Evolutionary conservation across 2,888 invertebrate genomes (phyloP), one percentile per base, ranked within the genome.

Genomic region (Lasioglossum zephyrum): DNA sequence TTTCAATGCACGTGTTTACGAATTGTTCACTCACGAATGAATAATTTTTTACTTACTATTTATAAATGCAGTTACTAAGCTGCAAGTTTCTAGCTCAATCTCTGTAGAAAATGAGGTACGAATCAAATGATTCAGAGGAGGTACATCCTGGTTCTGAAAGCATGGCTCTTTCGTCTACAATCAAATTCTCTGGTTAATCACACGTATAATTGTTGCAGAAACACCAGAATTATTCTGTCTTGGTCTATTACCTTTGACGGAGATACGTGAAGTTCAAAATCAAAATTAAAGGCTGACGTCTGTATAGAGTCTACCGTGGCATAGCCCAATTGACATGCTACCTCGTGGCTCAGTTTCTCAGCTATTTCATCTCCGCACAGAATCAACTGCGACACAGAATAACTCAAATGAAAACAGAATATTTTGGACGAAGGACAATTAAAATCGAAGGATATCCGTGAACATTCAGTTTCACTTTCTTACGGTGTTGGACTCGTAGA

Each of bases 81-180:
- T 97, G 1, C 97, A 96, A 69, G 97, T 95, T 6, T 97, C 97
- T 0, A 97, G 94, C 11, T 96, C 96, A 4, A 97, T 96, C 57
- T 97, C 97, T 84, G 97, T 96, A 53, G 96, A 96, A 92, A 97
- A 96, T 2, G 96, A 96, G 90, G 96, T 96, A 88, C 96, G 96
- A 0, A 96, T 96, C 41, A 95, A 94, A 26, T 96, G 88, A 76
- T 96, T 95, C 0, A 95, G 94, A 81, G 95, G 95, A 0, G 96
- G 96, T n/a, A 96, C 93, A 66, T 93, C 92, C 31, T 89, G 88
- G 74, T 91, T 93, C 84, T 95, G 92, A 66, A 94, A 94, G 81
- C 95, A 92, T 16, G 95, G 93, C 80, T 91, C 86, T 82, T 92
- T 93, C 70, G 88, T 87, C 93, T 94, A 73, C 1, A 73, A 88